phyloP scores from a whole-genome alignment of 1,140 invertebrate genomes.

The Sarcophaga peregrina region DNA sequence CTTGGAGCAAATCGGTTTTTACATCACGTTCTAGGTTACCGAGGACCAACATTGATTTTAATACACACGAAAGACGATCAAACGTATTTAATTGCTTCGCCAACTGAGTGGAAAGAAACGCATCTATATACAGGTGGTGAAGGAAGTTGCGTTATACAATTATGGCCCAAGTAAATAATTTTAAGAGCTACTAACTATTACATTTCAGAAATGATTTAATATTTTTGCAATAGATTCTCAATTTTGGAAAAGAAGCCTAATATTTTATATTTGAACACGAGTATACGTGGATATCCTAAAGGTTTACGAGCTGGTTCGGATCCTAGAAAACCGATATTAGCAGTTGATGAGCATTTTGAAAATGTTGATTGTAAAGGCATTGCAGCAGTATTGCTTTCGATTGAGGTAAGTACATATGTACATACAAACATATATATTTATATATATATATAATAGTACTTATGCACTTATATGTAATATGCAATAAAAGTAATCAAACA shows the following conservation, averaged over 20 bases:
- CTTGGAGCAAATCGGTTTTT: conserved; percentile 87
- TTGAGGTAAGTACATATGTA: conserved; percentile 67
- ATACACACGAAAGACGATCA: conserved; percentile 75
- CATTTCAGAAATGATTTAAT: not conserved
- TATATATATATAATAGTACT: too few species aligned
- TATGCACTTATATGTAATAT: too few species aligned
- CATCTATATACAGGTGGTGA: conserved; percentile 86
- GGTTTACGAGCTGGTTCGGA: conserved; percentile 85
- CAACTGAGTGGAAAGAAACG: conserved; percentile 87
- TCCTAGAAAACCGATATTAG: conserved; percentile 78
- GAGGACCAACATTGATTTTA: conserved; percentile 84
- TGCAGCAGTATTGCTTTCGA: conserved; percentile 71
- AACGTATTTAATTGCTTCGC: conserved; percentile 80
- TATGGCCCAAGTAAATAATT: conserved; percentile 78
- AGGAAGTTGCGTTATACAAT: conserved; percentile 80
- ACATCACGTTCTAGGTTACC: conserved; percentile 87
- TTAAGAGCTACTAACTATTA: not conserved
- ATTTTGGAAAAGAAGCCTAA: conserved; percentile 78
- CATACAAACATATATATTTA: too few species aligned
- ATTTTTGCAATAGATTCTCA: conserved; percentile 69
- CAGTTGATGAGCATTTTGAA: conserved; percentile 80
- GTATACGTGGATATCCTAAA: conserved; percentile 84
- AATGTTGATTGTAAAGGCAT: conserved; percentile 73
- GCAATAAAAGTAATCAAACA: too few species aligned
- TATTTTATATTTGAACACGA: conserved; percentile 85